phyloP scores from a whole-genome alignment of 2,888 invertebrate species.

The Leucophora obtusa region DNA sequence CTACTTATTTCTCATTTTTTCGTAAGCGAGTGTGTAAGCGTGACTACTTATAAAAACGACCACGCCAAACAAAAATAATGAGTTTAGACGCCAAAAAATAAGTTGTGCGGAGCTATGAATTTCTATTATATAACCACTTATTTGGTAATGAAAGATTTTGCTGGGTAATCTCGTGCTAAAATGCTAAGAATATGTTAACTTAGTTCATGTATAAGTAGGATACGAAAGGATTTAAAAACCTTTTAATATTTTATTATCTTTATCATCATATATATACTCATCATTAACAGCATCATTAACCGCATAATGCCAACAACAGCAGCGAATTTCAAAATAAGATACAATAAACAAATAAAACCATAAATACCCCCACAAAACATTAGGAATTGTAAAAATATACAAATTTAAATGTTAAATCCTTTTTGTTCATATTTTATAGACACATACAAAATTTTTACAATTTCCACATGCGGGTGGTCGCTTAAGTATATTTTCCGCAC shows the following conservation, averaged over 20 bases:
- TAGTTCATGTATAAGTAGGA: constrained; percentile 20
- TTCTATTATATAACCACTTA: too few species aligned
- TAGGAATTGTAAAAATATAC: neutral
- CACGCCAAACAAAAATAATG: too few species aligned
- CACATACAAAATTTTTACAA: constrained; percentile 41
- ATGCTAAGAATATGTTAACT: neutral
- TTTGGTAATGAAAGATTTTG: too few species aligned
- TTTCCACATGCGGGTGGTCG: constrained; percentile 56
- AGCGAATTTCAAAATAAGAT: constrained; percentile 8
- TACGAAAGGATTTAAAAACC: constrained; percentile 32
- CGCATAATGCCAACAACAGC: constrained; percentile 8
- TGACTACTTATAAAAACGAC: too few species aligned
- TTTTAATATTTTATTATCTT: constrained; percentile 49
- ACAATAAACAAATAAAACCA: constrained; percentile 60
- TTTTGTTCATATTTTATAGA: constrained; percentile 6
- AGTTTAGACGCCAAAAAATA: too few species aligned
- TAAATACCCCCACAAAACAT: constrained; percentile 25
- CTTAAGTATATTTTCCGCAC: constrained; percentile 61
- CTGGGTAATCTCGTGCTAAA: too few species aligned
- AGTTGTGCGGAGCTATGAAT: too few species aligned
- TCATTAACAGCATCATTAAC: neutral
- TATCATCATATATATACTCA: constrained; percentile 24
- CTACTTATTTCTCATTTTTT: too few species aligned
- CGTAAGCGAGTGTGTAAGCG: too few species aligned
- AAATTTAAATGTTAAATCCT: constrained; percentile 55